phyloP scores from a whole-genome alignment of 1,140 invertebrate species.

The Cephus cinctus region DNA sequence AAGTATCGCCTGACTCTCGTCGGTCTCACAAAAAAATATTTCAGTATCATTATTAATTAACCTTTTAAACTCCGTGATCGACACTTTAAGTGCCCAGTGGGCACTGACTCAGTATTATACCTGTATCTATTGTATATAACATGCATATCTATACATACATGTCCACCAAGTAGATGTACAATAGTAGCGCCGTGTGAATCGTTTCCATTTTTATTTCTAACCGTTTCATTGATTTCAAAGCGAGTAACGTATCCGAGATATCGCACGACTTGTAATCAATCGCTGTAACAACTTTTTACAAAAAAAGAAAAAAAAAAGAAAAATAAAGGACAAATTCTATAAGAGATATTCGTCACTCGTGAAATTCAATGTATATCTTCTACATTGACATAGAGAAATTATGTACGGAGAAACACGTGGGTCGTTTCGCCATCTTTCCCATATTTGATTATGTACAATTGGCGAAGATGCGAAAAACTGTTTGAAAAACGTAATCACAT shows the following conservation, averaged over 20 bases:
- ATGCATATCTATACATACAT: not conserved
- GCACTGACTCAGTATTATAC: slow-evolving; percentile 26
- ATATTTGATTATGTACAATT: too few relatives aligned
- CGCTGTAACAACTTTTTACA: not conserved
- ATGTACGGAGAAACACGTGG: too few relatives aligned
- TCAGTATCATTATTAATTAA: slow-evolving; percentile 19
- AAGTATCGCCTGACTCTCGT: too few relatives aligned
- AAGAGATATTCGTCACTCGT: too few relatives aligned
- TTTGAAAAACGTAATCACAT: too few relatives aligned
- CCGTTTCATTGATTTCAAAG: not conserved
- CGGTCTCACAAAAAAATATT: slow-evolving; percentile 15
- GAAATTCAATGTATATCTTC: too few relatives aligned
- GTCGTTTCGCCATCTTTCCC: too few relatives aligned
- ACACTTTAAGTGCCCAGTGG: slow-evolving; percentile 26
- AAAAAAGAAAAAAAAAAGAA: not conserved
- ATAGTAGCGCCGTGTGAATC: slow-evolving; percentile 15
- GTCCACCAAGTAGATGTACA: slow-evolving; percentile 23
- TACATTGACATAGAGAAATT: too few relatives aligned
- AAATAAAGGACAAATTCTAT: not conserved
- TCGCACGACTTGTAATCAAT: not conserved
- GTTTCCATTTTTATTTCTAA: slow-evolving; percentile 23
- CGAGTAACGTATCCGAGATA: not conserved
- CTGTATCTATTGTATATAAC: not conserved
- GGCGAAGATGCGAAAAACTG: too few relatives aligned
- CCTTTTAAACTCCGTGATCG: slow-evolving; percentile 15